A percentile compares a stretch with the other conserved stretches of the same genome.
phyloP scores from a whole-genome alignment of 1,140 invertebrate genomes.

The Teleopsis dalmanni region DNA sequence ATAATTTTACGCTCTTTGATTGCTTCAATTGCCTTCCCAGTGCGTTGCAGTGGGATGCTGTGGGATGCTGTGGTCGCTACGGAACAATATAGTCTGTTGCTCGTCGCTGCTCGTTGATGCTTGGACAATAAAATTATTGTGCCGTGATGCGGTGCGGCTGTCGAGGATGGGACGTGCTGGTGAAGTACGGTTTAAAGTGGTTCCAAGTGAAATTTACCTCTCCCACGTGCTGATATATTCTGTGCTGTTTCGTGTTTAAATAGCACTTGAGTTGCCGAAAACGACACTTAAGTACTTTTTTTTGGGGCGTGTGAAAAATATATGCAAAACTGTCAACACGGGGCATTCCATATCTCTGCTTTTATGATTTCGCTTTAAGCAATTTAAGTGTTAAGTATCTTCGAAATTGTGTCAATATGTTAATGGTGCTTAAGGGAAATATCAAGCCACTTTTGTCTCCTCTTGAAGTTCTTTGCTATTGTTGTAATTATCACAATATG shows the following conservation, averaged over 20 bases:
- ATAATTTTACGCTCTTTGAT: constrained; percentile 44
- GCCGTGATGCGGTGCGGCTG: neutral
- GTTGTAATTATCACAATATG: too few relatives aligned
- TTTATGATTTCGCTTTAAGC: neutral
- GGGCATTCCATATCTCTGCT: neutral
- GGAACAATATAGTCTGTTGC: neutral
- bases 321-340: constrained; percentile 30
- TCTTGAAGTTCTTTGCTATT: too few relatives aligned
- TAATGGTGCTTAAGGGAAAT: constrained; percentile 22
- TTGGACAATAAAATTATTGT: neutral
- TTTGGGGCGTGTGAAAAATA: constrained; percentile 35
- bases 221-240: constrained; percentile 1
- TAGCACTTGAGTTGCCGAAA: constrained; percentile 38
- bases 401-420: constrained; percentile 43
- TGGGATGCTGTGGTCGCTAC: neutral
- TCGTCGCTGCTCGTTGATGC: neutral
- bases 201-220: constrained; percentile 10
- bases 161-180: neutral
- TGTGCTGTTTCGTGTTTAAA: constrained; percentile 8
- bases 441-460: too few relatives aligned
- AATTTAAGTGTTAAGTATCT: constrained; percentile 31
- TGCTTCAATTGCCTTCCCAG: constrained; percentile 18
- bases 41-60: neutral
- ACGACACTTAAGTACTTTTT: constrained; percentile 43
- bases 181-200: neutral